Conservation (phyloP, 2,113 vertebrate genomes). For the Laterallus jamaicensis region DNA sequence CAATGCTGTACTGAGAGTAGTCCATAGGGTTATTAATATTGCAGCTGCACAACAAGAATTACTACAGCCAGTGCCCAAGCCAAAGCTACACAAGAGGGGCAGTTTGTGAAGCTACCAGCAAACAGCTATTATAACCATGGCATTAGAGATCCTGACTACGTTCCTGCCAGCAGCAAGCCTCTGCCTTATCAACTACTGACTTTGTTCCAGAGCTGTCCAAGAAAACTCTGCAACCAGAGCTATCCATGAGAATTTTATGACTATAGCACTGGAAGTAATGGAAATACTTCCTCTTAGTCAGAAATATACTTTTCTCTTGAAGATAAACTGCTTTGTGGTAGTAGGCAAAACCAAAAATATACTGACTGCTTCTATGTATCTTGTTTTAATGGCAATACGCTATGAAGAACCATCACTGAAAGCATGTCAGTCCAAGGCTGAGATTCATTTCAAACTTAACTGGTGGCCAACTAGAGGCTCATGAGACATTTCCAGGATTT, state of each 20-base stretch:
- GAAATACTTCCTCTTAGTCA: background rate
- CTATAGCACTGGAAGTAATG: background rate
- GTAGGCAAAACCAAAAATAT: background rate
- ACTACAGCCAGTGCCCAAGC: background rate
- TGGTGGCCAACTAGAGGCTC: background rate
- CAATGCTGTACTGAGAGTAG: background rate
- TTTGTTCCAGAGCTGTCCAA: background rate
- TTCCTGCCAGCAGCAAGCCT: background rate
- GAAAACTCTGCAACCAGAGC: background rate
- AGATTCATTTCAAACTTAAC: background rate
- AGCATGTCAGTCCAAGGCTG: background rate
- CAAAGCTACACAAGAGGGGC: background rate
- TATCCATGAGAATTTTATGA: background rate
- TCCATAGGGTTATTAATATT: background rate
- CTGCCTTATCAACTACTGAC: background rate
- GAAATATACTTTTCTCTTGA: background rate
- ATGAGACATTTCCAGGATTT: background rate
- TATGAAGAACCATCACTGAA: background rate
- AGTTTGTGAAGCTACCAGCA: background rate
- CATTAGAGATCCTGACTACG: background rate
- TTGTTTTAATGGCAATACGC: background rate
- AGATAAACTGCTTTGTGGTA: background rate
- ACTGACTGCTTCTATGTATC: background rate
- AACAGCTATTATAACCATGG: background rate
- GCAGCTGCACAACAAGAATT: constrained; percentile 8